phyloP scores from a whole-genome alignment of 1,140 invertebrate genomes.

The Prorops nasuta region DNA sequence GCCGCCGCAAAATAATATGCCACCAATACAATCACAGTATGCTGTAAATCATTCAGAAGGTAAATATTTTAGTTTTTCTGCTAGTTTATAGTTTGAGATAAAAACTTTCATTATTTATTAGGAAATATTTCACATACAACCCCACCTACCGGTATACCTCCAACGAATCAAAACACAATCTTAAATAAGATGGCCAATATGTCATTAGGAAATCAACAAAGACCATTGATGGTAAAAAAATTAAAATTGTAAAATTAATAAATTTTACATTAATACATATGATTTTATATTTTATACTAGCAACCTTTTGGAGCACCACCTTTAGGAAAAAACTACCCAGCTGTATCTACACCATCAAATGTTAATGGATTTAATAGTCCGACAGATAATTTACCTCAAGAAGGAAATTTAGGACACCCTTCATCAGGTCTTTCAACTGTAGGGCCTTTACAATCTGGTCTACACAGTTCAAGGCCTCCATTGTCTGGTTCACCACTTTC shows the following conservation, averaged over 20 bases:
- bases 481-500: too few relatives aligned
- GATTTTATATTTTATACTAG: slow-evolving; percentile 1
- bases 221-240: slow-evolving; percentile 21
- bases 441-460: too few relatives aligned
- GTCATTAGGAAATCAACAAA: slow-evolving; percentile 26
- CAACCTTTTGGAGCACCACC: slow-evolving; percentile 5
- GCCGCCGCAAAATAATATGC: slow-evolving; percentile 10
- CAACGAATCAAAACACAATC: slow-evolving; percentile 31
- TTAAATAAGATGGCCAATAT: slow-evolving; percentile 38
- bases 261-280: neutral
- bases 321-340: slow-evolving; percentile 16
- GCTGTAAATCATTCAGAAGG: slow-evolving; percentile 27
- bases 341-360: slow-evolving; percentile 19
- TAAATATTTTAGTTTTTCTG: neutral
- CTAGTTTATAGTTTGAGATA: neutral
- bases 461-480: too few relatives aligned
- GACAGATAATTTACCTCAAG: slow-evolving; percentile 21
- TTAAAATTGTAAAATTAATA: neutral
- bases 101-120: slow-evolving; percentile 7
- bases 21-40: slow-evolving; percentile 25
- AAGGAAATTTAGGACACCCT: slow-evolving; percentile 23
- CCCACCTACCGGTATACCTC: slow-evolving; percentile 16
- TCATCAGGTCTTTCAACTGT: slow-evolving; percentile 17
- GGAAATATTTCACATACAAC: slow-evolving; percentile 17
- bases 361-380: slow-evolving; percentile 32